Percentiles rank a stretch among this genome's conserved stretches.
Conservation (phyloP, 2,113 vertebrate species). For the Bettongia penicillata region DNA sequence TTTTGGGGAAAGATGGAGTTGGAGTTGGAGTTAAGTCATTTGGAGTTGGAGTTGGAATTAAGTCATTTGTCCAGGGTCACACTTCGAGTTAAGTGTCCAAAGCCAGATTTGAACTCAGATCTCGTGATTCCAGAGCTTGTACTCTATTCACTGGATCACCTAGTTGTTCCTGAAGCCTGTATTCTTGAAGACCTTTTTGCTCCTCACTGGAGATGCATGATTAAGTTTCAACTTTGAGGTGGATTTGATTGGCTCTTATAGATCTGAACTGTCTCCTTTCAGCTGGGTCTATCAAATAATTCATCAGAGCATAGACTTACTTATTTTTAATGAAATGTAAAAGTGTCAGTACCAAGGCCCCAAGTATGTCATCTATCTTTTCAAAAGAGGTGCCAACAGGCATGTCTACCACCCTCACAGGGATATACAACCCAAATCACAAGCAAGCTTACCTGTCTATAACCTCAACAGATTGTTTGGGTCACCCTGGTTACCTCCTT, state of each 20-base stretch:
- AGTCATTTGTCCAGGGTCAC: too few species aligned
- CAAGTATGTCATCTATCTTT: neutral
- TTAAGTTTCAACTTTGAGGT: neutral
- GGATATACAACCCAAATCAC: neutral
- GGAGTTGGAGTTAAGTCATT: too few species aligned
- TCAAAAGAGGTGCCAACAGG: neutral
- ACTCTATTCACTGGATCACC: too few species aligned
- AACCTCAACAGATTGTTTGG: neutral
- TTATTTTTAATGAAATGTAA: neutral
- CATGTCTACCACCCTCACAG: neutral
- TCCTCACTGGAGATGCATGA: neutral
- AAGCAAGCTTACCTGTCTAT: neutral
- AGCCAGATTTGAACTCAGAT: too few species aligned
- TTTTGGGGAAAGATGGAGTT: too few species aligned
- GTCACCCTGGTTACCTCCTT: neutral
- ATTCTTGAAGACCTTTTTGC: neutral
- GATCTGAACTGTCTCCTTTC: neutral
- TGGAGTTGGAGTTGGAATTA: too few species aligned
- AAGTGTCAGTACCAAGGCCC: neutral
- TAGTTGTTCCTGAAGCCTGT: too few species aligned
- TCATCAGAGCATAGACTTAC: neutral
- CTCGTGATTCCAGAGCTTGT: too few species aligned
- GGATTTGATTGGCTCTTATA: neutral
- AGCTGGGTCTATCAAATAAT: neutral
- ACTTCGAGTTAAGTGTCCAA: too few species aligned